phyloP scores from a whole-genome alignment of 2,113 vertebrate genomes.

The Zosterops lateralis region DNA sequence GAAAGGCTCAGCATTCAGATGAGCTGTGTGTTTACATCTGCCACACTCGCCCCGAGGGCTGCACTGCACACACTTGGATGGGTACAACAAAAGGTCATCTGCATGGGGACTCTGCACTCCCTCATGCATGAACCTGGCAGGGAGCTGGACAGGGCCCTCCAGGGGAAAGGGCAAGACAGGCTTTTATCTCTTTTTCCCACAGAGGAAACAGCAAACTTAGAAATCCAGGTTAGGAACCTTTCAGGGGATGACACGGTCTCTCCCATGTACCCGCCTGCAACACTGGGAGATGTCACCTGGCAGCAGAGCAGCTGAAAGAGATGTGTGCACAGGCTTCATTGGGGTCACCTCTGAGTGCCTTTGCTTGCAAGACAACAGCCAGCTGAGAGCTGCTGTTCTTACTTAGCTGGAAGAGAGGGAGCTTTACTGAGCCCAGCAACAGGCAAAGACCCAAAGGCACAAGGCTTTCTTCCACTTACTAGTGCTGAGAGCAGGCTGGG shows the following conservation, averaged over 20 bases:
- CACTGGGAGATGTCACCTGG: not conserved
- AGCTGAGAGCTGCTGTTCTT: not conserved
- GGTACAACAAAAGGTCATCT: not conserved
- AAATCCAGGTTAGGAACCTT: not conserved
- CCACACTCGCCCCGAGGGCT: not conserved
- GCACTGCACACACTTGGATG: not conserved
- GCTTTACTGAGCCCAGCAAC: not conserved
- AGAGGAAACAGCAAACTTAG: not conserved
- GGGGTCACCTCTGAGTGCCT: not conserved
- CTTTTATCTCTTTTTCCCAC: not conserved
- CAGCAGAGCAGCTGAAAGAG: not conserved
- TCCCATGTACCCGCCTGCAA: not conserved
- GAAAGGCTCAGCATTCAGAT: not conserved
- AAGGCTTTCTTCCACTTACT: not conserved
- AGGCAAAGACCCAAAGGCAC: not conserved
- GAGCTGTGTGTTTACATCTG: conserved; percentile 14
- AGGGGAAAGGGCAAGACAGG: not conserved
- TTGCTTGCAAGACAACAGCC: not conserved
- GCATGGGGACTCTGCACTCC: not conserved
- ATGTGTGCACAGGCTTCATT: not conserved
- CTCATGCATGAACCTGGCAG: not conserved
- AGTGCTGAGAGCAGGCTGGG: not conserved
- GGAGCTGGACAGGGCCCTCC: not conserved
- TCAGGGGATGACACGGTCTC: not conserved
- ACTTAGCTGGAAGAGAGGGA: not conserved